phyloP scores from a whole-genome alignment of 2,113 vertebrate genomes.

The Osmerus mordax region DNA sequence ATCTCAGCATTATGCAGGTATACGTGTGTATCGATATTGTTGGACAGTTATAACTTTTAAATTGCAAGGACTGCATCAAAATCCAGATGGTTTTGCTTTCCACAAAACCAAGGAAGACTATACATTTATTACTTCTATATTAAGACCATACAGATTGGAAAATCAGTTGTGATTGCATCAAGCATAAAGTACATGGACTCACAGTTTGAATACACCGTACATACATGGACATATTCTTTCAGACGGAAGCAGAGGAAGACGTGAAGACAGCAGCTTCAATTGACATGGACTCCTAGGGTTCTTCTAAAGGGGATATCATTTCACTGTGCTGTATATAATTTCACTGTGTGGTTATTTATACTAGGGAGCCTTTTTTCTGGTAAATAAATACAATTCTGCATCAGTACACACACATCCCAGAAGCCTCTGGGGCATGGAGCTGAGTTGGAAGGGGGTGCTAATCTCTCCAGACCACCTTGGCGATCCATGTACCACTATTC shows the following conservation, averaged over 20 bases:
- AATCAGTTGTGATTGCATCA: too few species aligned
- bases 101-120: too few species aligned
- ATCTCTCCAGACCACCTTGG: slow-evolving; percentile 68
- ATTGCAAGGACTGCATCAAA: too few species aligned
- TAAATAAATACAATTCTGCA: slow-evolving; percentile 42
- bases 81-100: too few species aligned
- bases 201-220: not conserved
- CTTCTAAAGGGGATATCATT: slow-evolving; percentile 33
- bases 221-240: not conserved
- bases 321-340: slow-evolving; percentile 29
- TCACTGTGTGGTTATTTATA: slow-evolving; percentile 49
- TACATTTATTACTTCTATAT: too few species aligned
- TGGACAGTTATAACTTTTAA: too few species aligned
- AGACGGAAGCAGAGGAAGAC: slow-evolving; percentile 3
- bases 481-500: slow-evolving; percentile 54
- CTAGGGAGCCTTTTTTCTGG: slow-evolving; percentile 31
- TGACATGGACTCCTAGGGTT: slow-evolving; percentile 25
- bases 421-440: slow-evolving; percentile 35
- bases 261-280: slow-evolving; percentile 11
- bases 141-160: too few species aligned
- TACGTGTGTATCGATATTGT: too few species aligned
- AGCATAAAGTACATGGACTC: too few species aligned
- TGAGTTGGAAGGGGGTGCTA: slow-evolving; percentile 44
- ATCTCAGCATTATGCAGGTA: too few species aligned
- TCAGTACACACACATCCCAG: slow-evolving; percentile 45